Base-by-base conservation (phyloP, 2,888 invertebrate species). In the Miltochrista miniata region DNA sequence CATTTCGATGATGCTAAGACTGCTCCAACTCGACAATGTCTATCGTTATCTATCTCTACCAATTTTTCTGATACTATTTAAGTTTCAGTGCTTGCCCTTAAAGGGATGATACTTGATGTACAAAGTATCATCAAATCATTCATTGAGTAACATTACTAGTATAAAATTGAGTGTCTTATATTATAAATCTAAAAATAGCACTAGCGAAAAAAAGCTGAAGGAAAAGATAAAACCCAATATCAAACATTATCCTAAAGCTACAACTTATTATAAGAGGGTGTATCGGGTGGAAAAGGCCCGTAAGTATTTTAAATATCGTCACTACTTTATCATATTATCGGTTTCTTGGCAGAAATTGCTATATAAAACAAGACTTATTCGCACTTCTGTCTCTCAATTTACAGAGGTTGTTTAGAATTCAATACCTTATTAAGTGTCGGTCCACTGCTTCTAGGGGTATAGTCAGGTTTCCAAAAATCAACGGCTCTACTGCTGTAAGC, bases 361-460 rank as follows among this genome's bases (percentile, higher is more conserved):
- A 34, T 12, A 34, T 34, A 12, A 12, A 18, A 35, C 24, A 14
- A 35, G 18, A 24, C 13, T 34, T 18, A 35, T 8, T n/a, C n/a
- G 35, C 31, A 34, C 31, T 35, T 24, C 12, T 24, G 13, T 18
- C 24, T 24, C 13, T 35, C 35, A 24, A 12, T 34, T 24, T 35
- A 35, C 44, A 35, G 35, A 35, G 29, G 58, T 12, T 35, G 34
- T 34, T 65, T 44, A 7, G n/a, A 44, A 24, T 24, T 24, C 18
- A 24, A 5, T 4, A 24, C 18, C 18, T 4, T 24, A n/a, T n/a
- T n/a, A n/a, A n/a, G n/a, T n/a, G n/a, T n/a, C n/a, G n/a, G n/a
- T n/a, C n/a, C n/a, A n/a, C n/a, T n/a, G n/a, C n/a, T n/a, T n/a
- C n/a, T n/a, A n/a, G n/a, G n/a, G n/a, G n/a, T n/a, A n/a, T n/a